Conservation (phyloP, 2,888 invertebrate genomes). For the Mimas tiliae region DNA sequence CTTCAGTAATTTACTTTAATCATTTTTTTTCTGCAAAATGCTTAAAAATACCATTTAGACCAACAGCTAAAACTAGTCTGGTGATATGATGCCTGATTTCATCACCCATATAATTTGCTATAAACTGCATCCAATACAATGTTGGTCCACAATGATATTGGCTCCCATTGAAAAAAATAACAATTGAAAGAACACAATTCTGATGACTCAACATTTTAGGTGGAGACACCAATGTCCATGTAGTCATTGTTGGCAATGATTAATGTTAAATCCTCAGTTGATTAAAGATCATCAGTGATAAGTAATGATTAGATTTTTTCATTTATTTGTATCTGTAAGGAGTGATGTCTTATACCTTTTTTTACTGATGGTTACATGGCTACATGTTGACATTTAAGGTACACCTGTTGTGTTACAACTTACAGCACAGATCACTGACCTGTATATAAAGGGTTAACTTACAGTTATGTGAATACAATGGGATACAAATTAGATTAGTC, state of each 20-base stretch:
- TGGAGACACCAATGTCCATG: conserved; percentile 51
- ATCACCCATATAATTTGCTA: conserved; percentile 41
- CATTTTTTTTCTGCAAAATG: neutral
- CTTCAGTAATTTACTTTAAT: neutral
- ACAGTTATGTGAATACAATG: conserved; percentile 4
- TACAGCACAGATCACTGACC: conserved; percentile 19
- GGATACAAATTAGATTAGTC: neutral
- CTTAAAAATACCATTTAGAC: neutral
- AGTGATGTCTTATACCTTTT: no score
- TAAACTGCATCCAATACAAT: conserved; percentile 60
- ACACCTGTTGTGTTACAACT: conserved; percentile 25
- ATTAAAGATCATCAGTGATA: conserved; percentile 17
- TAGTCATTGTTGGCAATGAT: conserved; percentile 48
- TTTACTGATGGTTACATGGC: neutral
- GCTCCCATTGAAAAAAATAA: conserved; percentile 50
- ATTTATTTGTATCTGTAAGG: neutral
- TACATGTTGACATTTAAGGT: neutral
- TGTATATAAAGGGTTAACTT: conserved; percentile 23
- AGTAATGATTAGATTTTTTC: neutral
- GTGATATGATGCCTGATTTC: conserved; percentile 35
- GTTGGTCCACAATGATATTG: conserved; percentile 49
- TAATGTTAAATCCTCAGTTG: conserved; percentile 26
- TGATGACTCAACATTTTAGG: conserved; percentile 60
- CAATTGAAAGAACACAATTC: conserved; percentile 46
- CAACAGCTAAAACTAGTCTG: conserved; percentile 9